Base-by-base conservation (phyloP, 2,888 invertebrate species). In the Noctua fimbriata region DNA sequence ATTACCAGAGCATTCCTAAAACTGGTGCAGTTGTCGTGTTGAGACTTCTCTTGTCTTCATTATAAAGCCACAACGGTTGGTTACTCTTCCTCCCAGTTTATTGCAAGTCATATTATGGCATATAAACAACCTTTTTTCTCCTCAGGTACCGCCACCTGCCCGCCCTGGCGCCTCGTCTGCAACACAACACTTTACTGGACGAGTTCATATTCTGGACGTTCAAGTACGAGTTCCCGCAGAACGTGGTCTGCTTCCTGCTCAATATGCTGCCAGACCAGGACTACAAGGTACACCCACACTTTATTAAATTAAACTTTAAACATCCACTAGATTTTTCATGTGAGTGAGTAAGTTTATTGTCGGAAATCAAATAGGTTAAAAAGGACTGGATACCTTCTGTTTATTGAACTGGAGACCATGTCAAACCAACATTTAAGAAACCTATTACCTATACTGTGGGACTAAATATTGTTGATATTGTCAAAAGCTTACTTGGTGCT, bases 191-290 rank as follows among this genome's bases (percentile, higher is more conserved):
- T 0, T 97, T 99, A 85, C 97, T 99, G 36, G 99, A 99, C 94
- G 99, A 99, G 97, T 97, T 99, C 88, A 98, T 99, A 89, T 99
- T 99, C 97, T 99, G 99, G 99, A 99, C 99, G 41, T 99, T 99
- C 83, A 99, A 99, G 93, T 99, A 98, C 95, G 99, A 99, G 95
- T 99, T 99, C 96, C 99, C 99, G 1, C 99, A 99, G 96, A 99
- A 99, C 93, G 97, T 99, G 78, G 99, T 99, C 75, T 99, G 99
- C 92, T 98, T 99, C 87, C 96, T 99, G 83, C 97, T 99, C 76
- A 99, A 99, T 93, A 98, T 99, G 98, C 97, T 99, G 91, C 99
- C 99, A 4, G 99, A 99, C 96, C 98, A 98, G 87, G 98, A 98
- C 91, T 99, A 99, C 93, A 99, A 99, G 97, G 98, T 98, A 87